Percentiles rank a stretch among this genome's conserved stretches.
phyloP scores from a whole-genome alignment of 2,797 vertebrate genomes.

The Tapera naevia region DNA sequence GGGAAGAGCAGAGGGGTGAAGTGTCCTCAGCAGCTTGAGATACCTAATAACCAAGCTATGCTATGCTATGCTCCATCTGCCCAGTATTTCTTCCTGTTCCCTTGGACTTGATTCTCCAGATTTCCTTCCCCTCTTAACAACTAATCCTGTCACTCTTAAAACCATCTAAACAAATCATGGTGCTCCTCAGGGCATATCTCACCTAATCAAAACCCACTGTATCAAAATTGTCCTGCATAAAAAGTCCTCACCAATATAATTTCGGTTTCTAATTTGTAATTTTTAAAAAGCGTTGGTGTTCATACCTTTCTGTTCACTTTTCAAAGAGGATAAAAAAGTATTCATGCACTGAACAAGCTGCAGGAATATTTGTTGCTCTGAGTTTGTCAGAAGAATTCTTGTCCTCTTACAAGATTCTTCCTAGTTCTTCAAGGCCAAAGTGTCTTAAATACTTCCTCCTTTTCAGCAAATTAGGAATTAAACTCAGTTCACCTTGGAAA shows the following conservation, averaged over 20 bases:
- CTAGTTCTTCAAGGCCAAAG: not conserved
- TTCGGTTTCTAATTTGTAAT: not conserved
- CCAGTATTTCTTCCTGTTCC: not conserved
- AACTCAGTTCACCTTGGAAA: conserved; percentile 3
- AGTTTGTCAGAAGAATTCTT: not conserved
- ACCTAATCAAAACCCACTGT: not conserved
- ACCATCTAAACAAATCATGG: not conserved
- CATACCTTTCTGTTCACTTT: not conserved
- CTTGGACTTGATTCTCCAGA: not conserved
- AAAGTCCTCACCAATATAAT: not conserved
- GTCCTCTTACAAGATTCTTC: not conserved
- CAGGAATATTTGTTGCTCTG: not conserved
- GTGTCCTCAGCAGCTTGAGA: not conserved
- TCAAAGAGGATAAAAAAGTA: not conserved
- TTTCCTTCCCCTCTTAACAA: not conserved
- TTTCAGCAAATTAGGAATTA: conserved; percentile 27
- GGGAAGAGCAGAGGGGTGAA: not conserved
- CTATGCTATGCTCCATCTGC: not conserved
- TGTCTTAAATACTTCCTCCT: not conserved
- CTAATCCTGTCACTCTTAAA: not conserved
- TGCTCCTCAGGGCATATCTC: not conserved
- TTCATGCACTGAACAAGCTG: not conserved
- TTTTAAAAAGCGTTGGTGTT: not conserved
- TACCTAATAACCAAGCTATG: not conserved
- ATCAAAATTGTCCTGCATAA: not conserved